Evolutionary conservation across 2,113 vertebrate species (phyloP).

Genomic region (Sus scrofa): T2T-Sscrofa CM000828.6:43574001-43574500

Average conservation of each 20-base stretch:
- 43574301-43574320: not conserved
- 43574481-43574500: not conserved
- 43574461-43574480: not conserved
- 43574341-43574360: not conserved
- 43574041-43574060: not conserved
- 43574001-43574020: not conserved
- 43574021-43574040: not conserved
- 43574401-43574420: not conserved
- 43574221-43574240: not conserved
- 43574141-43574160: not conserved
- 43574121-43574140: not conserved
- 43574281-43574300: not conserved
- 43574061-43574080: not conserved
- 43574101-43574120: not conserved
- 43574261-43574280: not conserved
- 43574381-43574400: not conserved
- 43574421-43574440: not conserved
- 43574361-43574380: not conserved
- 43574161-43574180: not conserved
- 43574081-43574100: not conserved
- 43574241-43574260: no score
- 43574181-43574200: not conserved
- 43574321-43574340: not conserved
- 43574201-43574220: no score
- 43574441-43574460: not conserved